phyloP scores from a whole-genome alignment of 2,888 invertebrate species.

The Notocelia uddmanniana region DNA sequence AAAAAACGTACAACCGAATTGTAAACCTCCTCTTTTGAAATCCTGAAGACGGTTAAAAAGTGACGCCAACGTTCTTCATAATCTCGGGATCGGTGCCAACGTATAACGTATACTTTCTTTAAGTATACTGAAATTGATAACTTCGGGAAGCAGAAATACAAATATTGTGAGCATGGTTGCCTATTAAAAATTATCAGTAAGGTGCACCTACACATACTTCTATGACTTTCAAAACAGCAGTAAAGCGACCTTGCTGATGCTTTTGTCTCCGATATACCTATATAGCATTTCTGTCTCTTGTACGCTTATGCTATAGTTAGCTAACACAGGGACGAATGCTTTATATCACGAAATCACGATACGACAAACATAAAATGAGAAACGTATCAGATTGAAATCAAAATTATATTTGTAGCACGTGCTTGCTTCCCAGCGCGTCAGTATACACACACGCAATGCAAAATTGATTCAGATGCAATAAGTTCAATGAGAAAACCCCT shows the following conservation, averaged over 20 bases:
- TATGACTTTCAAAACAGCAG: no score
- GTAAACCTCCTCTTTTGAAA: no score
- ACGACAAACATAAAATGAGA: no score
- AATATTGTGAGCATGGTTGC: background rate
- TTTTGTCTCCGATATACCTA: no score
- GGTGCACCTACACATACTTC: background rate
- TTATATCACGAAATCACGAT: no score
- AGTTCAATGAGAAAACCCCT: background rate
- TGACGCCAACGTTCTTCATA: slow-evolving; percentile 49
- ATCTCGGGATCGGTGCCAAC: slow-evolving; percentile 16
- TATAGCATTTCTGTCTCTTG: no score
- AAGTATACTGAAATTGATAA: background rate
- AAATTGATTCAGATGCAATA: background rate
- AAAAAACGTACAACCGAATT: no score
- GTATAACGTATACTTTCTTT: slow-evolving; percentile 2
- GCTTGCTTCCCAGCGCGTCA: background rate
- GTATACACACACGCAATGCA: background rate
- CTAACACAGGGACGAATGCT: no score
- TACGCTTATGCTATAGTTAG: no score
- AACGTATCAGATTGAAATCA: background rate
- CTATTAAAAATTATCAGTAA: background rate
- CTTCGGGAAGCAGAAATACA: background rate
- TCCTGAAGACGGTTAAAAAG: slow-evolving; percentile 53
- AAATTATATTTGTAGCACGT: background rate
- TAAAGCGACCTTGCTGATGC: no score